Evolutionary conservation across 2,888 invertebrate species (phyloP), one percentile per base, ranked within the genome.

Genomic region (Didymodactylos carnosus): DNA sequence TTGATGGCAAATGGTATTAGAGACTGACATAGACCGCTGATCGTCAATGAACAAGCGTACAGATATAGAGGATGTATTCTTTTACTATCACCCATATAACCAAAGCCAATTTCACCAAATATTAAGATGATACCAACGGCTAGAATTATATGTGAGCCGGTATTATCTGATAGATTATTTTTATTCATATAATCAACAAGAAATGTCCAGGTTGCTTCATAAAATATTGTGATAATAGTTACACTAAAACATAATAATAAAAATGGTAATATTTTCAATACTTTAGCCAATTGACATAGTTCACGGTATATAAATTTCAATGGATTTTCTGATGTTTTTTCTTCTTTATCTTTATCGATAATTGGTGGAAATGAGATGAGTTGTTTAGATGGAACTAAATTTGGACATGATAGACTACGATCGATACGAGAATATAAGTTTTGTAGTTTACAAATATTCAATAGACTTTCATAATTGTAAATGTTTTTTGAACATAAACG

Each of bases 11-110:
- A 40, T 62, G 74, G 74, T 29, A 74, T 53, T 16, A 69, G 71
- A 27, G 53, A 29, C 29, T 53, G 62, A 69, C 71, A 71, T 53
- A 74, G 19, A 27, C 74, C 74, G 23, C 71, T 53, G 6, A 74
- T 3, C 39, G 41, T 71, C 10, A 74, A 27, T 27, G 71, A 71
- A 19, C 35, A 19, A 11, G 74, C 71, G 49, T 71, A 74, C 51
- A 74, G 29, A 62, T 71, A 49, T 14, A 71, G 62, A 25, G 74
- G 71, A 19, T 41, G 29, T 41, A 71, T 39, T 51, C 53, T 53
- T 27, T 74, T 74, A 0, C 71, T 71, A 53, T 74, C 74, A 43
- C 74, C 74, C 23, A 74, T 69, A 49, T 71, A 74, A 41, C 74
- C 74, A 72, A 71, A 74, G 27, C 71, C 69, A 27, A 74, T 71